Conservation (phyloP, 2,113 vertebrate genomes). For the Baryphthengus martii region DNA sequence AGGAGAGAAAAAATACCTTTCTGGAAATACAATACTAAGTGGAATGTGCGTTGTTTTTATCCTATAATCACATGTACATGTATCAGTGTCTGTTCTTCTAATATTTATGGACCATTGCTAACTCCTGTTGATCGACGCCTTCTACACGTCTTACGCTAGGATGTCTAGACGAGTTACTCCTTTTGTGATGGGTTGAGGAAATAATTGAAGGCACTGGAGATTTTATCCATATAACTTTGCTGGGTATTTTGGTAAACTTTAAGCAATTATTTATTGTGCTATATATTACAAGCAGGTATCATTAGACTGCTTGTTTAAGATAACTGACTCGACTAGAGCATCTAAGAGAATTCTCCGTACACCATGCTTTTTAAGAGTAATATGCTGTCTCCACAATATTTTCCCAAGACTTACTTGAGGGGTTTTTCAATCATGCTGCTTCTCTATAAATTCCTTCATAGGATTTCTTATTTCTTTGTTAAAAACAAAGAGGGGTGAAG, state of each 20-base stretch:
- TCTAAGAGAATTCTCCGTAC: background rate
- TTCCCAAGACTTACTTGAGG: background rate
- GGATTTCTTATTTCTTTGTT: background rate
- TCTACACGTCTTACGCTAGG: background rate
- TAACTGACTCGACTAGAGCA: background rate
- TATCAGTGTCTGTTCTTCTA: background rate
- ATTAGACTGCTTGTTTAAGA: background rate
- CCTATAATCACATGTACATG: background rate
- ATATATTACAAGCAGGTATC: background rate
- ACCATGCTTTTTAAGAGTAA: background rate
- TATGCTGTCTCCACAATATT: background rate
- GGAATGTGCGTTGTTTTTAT: background rate
- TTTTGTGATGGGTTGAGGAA: background rate
- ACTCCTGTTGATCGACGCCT: background rate
- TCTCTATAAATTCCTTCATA: background rate
- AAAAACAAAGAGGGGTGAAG: background rate
- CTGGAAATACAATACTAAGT: background rate
- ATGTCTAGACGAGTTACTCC: background rate
- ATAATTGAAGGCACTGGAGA: background rate
- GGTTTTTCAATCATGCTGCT: background rate
- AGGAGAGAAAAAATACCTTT: background rate
- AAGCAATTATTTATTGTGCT: background rate
- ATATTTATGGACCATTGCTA: background rate
- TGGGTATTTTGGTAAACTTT: background rate
- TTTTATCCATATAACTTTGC: background rate